A percentile compares a stretch with the other conserved stretches of the same genome.
These are phyloP conservation scores for Lumbricus terrestris DNA, from an alignment of 2,888 invertebrate species.

Conservation along the genomic window DNA sequence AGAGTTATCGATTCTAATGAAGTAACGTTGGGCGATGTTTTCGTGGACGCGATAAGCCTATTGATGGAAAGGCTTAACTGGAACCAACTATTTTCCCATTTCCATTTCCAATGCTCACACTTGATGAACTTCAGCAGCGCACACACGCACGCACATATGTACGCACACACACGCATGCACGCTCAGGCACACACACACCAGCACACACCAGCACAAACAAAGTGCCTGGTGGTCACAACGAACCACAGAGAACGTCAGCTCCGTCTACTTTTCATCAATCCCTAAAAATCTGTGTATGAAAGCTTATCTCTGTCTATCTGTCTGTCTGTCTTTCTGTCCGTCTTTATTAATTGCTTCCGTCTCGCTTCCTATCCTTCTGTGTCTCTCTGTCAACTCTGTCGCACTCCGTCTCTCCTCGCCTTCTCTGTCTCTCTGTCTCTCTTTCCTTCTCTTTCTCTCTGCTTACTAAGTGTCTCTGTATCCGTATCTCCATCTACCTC, in stretches of 20 bases:
- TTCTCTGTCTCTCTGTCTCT: not conserved
- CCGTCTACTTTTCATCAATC: not conserved
- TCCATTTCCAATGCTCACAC: not conserved
- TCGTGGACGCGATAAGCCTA: not conserved
- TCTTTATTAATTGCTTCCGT: not conserved
- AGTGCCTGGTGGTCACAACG: too few relatives aligned
- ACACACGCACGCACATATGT: not conserved
- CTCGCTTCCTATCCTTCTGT: not conserved
- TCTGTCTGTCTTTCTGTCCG: not conserved
- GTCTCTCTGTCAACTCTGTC: not conserved
- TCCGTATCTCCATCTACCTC: too few relatives aligned
- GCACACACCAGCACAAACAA: too few relatives aligned
- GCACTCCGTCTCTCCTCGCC: not conserved
- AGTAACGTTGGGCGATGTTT: not conserved
- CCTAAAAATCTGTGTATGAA: not conserved
- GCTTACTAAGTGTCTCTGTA: too few relatives aligned
- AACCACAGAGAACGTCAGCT: not conserved
- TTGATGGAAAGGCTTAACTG: not conserved
- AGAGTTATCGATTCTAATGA: constrained; percentile 3
- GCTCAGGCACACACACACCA: too few relatives aligned
- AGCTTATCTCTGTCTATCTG: too few relatives aligned
- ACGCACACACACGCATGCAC: too few relatives aligned
- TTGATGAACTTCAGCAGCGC: not conserved
- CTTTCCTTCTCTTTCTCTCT: too few relatives aligned
- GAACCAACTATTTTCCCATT: not conserved